phyloP scores from a whole-genome alignment of 2,113 vertebrate species.

The Chiloscyllium plagiosum region DNA sequence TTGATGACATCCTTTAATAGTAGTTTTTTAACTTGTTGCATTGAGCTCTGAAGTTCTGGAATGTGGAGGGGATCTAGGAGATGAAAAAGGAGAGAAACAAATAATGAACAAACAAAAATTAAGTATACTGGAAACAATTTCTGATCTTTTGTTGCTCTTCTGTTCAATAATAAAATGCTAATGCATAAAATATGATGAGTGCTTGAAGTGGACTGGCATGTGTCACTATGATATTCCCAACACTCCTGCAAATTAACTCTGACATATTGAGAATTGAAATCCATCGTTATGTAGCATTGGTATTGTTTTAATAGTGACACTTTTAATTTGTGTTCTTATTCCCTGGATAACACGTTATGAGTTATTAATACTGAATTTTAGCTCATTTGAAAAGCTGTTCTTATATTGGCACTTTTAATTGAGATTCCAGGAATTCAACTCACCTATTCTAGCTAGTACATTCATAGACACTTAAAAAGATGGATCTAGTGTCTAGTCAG shows the following conservation, averaged over 20 bases:
- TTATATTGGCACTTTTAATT: constrained; percentile 20
- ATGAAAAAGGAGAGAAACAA: background rate
- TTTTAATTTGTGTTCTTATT: constrained; percentile 32
- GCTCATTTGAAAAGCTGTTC: background rate
- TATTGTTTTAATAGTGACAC: constrained; percentile 15
- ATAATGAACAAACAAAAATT: background rate
- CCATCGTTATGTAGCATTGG: constrained; percentile 3
- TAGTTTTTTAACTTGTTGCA: background rate
- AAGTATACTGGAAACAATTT: background rate
- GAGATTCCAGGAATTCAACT: background rate
- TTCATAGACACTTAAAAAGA: background rate
- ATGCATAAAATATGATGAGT: background rate
- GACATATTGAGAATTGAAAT: constrained; percentile 32
- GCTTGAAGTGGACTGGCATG: constrained; percentile 19
- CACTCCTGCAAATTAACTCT: constrained; percentile 15
- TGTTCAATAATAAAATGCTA: constrained; percentile 5
- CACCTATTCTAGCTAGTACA: background rate
- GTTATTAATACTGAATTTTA: constrained; percentile 8
- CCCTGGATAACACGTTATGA: background rate
- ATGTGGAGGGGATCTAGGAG: background rate
- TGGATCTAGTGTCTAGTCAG: background rate
- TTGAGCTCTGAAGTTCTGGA: background rate
- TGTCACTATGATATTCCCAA: constrained; percentile 17
- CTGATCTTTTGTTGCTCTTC: background rate
- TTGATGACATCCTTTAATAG: background rate